Percentiles rank a stretch among this genome's conserved stretches.
phyloP scores from a whole-genome alignment of 2,113 vertebrate genomes.

The Callopanchax toddi region DNA sequence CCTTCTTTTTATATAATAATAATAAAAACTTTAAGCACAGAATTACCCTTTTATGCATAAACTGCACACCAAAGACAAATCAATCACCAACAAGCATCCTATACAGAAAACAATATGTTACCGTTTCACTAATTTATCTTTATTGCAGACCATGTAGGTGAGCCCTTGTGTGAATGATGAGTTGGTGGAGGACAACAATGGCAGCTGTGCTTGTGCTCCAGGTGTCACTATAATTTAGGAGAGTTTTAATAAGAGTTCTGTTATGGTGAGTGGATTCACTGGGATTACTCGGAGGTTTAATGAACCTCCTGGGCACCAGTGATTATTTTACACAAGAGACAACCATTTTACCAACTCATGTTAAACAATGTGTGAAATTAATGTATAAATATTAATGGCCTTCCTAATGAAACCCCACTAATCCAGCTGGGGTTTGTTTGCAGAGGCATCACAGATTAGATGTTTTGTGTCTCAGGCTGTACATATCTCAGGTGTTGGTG shows the following conservation, averaged over 20 bases:
- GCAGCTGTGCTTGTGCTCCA: conserved; percentile 16
- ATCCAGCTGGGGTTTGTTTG: conserved; percentile 49
- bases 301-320: conserved; percentile 47
- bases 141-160: neutral
- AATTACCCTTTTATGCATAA: too few relatives aligned
- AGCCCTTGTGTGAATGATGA: conserved; percentile 7
- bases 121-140: neutral
- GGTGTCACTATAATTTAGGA: conserved; percentile 33
- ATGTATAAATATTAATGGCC: conserved; percentile 66
- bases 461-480: conserved; percentile 15
- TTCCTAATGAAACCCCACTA: conserved; percentile 41
- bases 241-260: conserved; percentile 16
- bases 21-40: too few relatives aligned
- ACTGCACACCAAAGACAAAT: too few relatives aligned
- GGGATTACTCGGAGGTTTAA: conserved; percentile 55
- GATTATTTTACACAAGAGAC: conserved; percentile 51
- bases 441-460: conserved; percentile 12
- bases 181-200: conserved; percentile 14
- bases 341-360: conserved; percentile 31
- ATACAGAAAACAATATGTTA: too few relatives aligned
- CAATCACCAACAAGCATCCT: too few relatives aligned
- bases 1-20: too few relatives aligned
- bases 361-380: conserved; percentile 67
- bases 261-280: conserved; percentile 12
- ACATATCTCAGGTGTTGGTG: conserved; percentile 43